A percentile compares a stretch with the other conserved stretches of the same genome.
phyloP scores from a whole-genome alignment of 2,888 invertebrate genomes.

The Eumerus sabulonum region DNA sequence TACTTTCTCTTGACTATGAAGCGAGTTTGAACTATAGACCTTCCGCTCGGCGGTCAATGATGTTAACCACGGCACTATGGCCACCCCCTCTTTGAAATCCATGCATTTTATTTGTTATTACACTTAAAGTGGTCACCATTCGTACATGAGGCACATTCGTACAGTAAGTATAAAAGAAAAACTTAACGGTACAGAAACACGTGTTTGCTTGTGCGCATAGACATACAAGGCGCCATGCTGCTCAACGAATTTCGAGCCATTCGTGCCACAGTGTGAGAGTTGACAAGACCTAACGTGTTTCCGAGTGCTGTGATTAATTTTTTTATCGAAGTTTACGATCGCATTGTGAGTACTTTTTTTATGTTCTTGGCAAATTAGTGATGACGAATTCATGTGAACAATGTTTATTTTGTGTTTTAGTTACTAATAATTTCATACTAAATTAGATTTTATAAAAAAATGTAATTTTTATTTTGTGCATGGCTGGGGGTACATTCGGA shows the following conservation, averaged over 20 bases:
- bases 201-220: constrained; percentile 34
- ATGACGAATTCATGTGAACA: constrained; percentile 14
- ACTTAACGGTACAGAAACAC: constrained; percentile 26
- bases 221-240: constrained; percentile 20
- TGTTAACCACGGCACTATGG: too few species aligned
- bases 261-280: constrained; percentile 15
- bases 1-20: too few species aligned
- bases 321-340: neutral
- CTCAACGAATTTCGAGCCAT: constrained; percentile 24
- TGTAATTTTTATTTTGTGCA: constrained; percentile 17
- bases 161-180: constrained; percentile 41
- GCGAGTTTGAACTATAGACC: too few species aligned
- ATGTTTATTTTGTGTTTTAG: too few species aligned
- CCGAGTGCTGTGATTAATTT: constrained; percentile 10
- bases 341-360: constrained; percentile 20
- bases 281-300: too few species aligned
- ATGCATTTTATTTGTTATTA: too few species aligned
- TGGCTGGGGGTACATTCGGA: constrained; percentile 26
- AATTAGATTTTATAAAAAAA: constrained; percentile 26
- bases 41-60: too few species aligned
- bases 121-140: constrained; percentile 45
- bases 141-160: constrained; percentile 52
- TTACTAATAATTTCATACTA: too few species aligned
- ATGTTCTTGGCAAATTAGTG: constrained; percentile 14
- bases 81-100: too few species aligned